Percentiles rank a stretch among this genome's conserved stretches.
phyloP scores from a whole-genome alignment of 2,113 vertebrate species.

The Oryzias celebensis region DNA sequence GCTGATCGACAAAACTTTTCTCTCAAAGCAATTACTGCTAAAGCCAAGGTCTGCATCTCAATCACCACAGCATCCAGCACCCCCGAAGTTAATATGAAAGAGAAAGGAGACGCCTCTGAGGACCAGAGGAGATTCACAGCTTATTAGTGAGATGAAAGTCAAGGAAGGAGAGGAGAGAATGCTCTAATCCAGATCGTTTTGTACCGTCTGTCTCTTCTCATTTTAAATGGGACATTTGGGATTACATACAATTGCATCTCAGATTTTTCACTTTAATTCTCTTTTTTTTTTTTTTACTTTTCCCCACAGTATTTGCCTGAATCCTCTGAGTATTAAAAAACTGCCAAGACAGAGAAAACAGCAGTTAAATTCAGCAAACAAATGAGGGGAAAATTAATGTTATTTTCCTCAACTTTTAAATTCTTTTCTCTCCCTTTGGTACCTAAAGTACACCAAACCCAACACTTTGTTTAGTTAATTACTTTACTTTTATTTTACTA shows the following conservation, averaged over 20 bases:
- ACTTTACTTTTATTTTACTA: too few species aligned
- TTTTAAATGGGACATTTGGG: constrained; percentile 68
- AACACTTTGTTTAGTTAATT: too few species aligned
- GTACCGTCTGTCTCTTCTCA: constrained; percentile 52
- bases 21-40: constrained; percentile 48
- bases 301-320: constrained; percentile 21
- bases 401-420: constrained; percentile 50
- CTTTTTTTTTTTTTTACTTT: neutral
- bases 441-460: neutral
- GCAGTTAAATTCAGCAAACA: constrained; percentile 59
- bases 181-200: constrained; percentile 61
- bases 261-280: constrained; percentile 16
- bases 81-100: constrained; percentile 40
- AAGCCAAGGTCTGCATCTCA: constrained; percentile 47
- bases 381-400: constrained; percentile 42
- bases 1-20: constrained; percentile 47
- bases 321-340: constrained; percentile 50
- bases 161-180: constrained; percentile 51
- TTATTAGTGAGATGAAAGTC: constrained; percentile 68
- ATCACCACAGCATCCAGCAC: constrained; percentile 27
- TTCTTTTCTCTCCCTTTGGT: constrained; percentile 26
- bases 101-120: constrained; percentile 46
- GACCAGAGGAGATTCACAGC: constrained; percentile 46
- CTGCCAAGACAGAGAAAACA: constrained; percentile 46
- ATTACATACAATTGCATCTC: constrained; percentile 40